Conservation (phyloP, 64 coral and sea anemone species). For the Acropora yongei region DNA sequence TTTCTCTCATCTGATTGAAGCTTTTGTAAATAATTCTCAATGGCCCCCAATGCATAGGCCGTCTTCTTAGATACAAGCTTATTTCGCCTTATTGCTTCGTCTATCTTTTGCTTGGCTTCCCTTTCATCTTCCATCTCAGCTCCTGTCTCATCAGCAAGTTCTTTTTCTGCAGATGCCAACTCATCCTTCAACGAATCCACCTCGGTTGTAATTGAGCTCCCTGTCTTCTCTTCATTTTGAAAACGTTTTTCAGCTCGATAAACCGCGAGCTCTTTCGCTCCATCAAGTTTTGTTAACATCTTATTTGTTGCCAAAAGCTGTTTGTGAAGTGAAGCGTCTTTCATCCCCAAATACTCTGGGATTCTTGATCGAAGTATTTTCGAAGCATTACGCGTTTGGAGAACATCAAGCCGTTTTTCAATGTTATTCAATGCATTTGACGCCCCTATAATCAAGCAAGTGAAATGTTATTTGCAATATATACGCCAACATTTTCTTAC, state of each 20-base stretch:
- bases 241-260: constrained; percentile 59
- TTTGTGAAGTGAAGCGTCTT: constrained; percentile 59
- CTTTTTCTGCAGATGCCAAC: constrained; percentile 65
- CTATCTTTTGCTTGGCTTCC: constrained; percentile 72
- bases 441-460: constrained; percentile 33
- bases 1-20: constrained; percentile 74
- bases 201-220: constrained; percentile 41
- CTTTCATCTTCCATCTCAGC: constrained; percentile 73
- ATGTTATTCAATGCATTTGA: constrained; percentile 79
- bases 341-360: constrained; percentile 10
- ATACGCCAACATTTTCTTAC: no score
- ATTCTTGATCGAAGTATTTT: constrained; percentile 60
- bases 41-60: constrained; percentile 46
- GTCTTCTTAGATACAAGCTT: constrained; percentile 71
- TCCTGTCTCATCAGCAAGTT: constrained; percentile 54
- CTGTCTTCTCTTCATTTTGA: constrained; percentile 61
- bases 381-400: constrained; percentile 62
- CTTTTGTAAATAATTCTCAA: constrained; percentile 72
- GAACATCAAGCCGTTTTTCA: constrained; percentile 66
- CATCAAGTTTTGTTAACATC: constrained; percentile 78
- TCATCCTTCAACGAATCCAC: constrained; percentile 49
- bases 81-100: constrained; percentile 76
- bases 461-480: no score
- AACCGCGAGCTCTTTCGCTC: constrained; percentile 69
- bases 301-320: constrained; percentile 55